These are phyloP conservation scores for Phylloscopus trochiloides DNA, from an alignment of 2,113 vertebrate genomes.

Conservation along the genomic window DNA sequence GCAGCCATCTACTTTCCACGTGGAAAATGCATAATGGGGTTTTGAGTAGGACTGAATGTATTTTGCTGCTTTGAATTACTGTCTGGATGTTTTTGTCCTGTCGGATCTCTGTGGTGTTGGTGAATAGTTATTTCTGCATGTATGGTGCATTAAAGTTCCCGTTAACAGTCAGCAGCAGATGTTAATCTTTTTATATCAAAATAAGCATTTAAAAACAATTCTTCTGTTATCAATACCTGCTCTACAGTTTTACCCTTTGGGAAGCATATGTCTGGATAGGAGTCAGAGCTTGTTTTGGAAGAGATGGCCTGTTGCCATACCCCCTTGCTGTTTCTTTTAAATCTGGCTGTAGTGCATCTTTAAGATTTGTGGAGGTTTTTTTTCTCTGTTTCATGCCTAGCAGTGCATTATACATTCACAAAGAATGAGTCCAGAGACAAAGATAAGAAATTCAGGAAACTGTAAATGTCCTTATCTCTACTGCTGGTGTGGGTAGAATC, in stretches of 20 bases:
- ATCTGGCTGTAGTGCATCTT: background rate
- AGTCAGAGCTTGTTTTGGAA: constrained; percentile 12
- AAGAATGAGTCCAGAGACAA: constrained; percentile 2
- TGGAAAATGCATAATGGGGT: constrained; percentile 38
- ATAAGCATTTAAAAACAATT: background rate
- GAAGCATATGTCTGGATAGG: constrained; percentile 13
- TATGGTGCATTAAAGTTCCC: background rate
- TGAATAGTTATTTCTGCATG: background rate
- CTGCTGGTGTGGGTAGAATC: constrained; percentile 22
- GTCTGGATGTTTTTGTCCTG: constrained; percentile 44
- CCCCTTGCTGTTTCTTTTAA: constrained; percentile 46
- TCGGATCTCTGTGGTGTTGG: background rate
- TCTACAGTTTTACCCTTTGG: background rate
- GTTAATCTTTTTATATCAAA: background rate
- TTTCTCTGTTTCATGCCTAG: background rate
- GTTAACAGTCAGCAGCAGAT: background rate
- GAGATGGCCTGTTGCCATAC: constrained; percentile 33
- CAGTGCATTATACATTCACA: background rate
- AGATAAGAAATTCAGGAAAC: constrained; percentile 47
- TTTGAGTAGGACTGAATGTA: constrained; percentile 32
- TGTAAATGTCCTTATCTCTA: constrained; percentile 32
- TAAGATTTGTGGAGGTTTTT: background rate
- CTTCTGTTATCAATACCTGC: background rate
- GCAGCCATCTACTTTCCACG: constrained; percentile 2
- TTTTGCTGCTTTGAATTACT: constrained; percentile 63